Evolutionary conservation across 2,113 vertebrate species (phyloP).

Genomic region (Semnornis frantzii): DNA sequence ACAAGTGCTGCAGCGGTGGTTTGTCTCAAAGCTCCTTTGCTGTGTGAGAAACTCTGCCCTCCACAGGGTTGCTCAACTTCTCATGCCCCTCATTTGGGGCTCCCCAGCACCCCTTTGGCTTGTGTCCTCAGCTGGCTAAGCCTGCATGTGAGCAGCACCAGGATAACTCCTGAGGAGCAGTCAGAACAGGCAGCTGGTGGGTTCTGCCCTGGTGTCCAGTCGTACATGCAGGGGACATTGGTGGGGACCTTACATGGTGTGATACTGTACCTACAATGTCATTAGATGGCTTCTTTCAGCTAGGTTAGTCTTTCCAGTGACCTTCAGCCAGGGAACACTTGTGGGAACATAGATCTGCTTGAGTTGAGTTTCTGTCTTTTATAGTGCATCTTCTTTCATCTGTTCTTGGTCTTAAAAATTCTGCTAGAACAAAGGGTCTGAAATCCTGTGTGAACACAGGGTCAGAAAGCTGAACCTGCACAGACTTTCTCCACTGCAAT

Average conservation of each 20-base stretch:
- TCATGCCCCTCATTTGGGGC: rapidly evolving
- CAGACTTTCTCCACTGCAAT: not conserved
- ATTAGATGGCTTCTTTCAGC: not conserved
- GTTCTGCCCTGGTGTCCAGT: not conserved
- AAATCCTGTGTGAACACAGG: not conserved
- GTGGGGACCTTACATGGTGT: rapidly evolving
- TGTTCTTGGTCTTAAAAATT: not conserved
- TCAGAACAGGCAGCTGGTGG: not conserved
- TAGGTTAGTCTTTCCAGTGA: not conserved
- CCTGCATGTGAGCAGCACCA: rapidly evolving
- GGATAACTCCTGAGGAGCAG: not conserved
- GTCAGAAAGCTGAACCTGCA: not conserved
- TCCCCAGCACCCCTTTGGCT: not conserved
- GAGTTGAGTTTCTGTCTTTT: not conserved
- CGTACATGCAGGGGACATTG: rapidly evolving
- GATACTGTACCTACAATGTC: not conserved
- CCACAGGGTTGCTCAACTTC: rapidly evolving
- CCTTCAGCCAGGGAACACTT: not conserved
- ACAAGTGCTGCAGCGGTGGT: not conserved
- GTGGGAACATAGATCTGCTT: not conserved
- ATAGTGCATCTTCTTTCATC: not conserved
- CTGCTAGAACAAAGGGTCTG: not conserved
- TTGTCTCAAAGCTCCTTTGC: not conserved
- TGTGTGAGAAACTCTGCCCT: not conserved
- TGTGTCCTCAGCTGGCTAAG: not conserved